phyloP scores from a whole-genome alignment of 2,113 vertebrate species.

The Ceyx cyanopectus region DNA sequence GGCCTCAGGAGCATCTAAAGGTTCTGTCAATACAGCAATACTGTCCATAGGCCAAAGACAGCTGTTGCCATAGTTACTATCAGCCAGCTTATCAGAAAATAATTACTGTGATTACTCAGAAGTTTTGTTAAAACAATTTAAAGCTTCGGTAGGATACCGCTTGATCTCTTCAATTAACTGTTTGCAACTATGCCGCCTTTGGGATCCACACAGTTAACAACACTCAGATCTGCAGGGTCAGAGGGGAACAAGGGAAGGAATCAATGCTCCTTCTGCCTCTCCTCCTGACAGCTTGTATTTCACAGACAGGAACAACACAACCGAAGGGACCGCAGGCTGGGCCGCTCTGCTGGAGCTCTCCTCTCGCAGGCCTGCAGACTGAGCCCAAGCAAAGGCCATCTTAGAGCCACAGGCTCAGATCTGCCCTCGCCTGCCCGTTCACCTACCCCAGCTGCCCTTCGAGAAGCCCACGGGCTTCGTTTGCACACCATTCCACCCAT shows the following conservation, averaged over 20 bases:
- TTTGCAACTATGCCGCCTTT: constrained; percentile 49
- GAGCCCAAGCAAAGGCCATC: constrained; percentile 57
- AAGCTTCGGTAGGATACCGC: constrained; percentile 22
- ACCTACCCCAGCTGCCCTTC: not conserved
- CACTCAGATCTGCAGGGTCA: constrained; percentile 55
- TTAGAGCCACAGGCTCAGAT: constrained; percentile 36
- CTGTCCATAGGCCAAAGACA: constrained; percentile 80
- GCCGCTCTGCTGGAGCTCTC: constrained; percentile 51
- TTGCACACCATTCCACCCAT: not conserved
- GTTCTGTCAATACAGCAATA: constrained; percentile 76
- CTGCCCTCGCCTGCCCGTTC: not conserved
- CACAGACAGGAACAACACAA: constrained; percentile 68
- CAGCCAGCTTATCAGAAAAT: constrained; percentile 80
- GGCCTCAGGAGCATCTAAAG: constrained; percentile 71
- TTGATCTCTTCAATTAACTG: constrained; percentile 69
- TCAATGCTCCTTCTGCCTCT: constrained; percentile 75
- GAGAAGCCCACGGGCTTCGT: not conserved
- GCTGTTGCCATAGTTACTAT: constrained; percentile 85
- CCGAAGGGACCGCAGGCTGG: constrained; percentile 39
- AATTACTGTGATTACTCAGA: constrained; percentile 78
- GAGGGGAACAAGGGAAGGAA: constrained; percentile 52
- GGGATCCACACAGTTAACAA: constrained; percentile 71
- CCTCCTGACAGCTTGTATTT: constrained; percentile 75
- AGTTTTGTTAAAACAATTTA: constrained; percentile 74
- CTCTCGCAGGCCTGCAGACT: constrained; percentile 20